Conservation (phyloP, 1,140 invertebrate species). For the Drosophila parvula region DNA sequence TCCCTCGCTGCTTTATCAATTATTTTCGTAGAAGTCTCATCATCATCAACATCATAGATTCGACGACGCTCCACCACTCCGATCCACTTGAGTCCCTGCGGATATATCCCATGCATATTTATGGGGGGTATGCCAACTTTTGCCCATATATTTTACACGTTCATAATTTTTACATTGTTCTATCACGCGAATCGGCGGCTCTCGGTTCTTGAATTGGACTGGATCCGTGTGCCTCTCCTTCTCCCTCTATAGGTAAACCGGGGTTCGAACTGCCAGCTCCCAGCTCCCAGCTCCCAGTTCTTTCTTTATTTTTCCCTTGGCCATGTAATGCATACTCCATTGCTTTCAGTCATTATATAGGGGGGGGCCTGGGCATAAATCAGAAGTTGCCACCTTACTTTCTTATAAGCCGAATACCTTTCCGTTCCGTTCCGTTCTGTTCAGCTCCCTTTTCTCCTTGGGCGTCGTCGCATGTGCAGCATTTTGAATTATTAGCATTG, state of each 20-base stretch:
- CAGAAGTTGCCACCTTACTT: conserved; percentile 60
- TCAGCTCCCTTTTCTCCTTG: background rate
- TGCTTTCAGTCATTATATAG: conserved; percentile 73
- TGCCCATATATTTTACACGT: conserved; percentile 71
- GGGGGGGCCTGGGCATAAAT: conserved; percentile 63
- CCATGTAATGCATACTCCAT: conserved; percentile 76
- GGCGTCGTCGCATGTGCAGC: conserved; percentile 71
- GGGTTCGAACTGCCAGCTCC: conserved; percentile 37
- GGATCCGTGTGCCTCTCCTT: background rate
- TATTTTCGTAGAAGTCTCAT: conserved; percentile 57
- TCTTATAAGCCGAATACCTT: conserved; percentile 27
- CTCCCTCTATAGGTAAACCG: conserved; percentile 45
- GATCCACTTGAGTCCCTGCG: conserved; percentile 14
- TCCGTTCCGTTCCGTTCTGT: conserved; percentile 8
- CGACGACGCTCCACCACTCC: conserved; percentile 1
- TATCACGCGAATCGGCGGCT: conserved; percentile 73
- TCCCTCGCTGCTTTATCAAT: conserved; percentile 59
- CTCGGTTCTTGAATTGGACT: conserved; percentile 29
- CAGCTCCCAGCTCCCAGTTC: conserved; percentile 10
- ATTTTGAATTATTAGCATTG: conserved; percentile 78
- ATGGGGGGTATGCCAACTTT: conserved; percentile 53
- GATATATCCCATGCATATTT: conserved; percentile 66
- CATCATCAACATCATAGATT: conserved; percentile 49
- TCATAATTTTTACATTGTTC: conserved; percentile 81
- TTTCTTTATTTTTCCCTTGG: conserved; percentile 16